Conservation (phyloP, 2,797 vertebrate genomes). For the Hemibagrus guttatus region DNA sequence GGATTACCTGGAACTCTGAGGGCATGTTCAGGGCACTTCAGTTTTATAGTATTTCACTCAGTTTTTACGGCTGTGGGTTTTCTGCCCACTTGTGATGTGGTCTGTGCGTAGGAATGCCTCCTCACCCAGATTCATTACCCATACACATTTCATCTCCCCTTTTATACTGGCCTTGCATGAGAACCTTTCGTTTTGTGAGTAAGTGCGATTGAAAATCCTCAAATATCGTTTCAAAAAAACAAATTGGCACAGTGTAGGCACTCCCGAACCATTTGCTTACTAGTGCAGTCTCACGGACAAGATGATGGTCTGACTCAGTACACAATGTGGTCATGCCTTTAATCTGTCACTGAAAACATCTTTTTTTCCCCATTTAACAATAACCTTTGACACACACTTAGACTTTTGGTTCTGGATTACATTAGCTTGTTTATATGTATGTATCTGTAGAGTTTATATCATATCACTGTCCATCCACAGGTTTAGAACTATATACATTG, state of each 20-base stretch:
- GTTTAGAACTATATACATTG: not conserved
- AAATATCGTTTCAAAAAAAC: not conserved
- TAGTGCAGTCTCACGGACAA: not conserved
- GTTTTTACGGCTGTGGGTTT: constrained; percentile 58
- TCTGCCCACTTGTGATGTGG: constrained; percentile 60
- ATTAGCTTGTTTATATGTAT: not conserved
- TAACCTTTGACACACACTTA: not conserved
- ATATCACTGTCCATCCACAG: not conserved
- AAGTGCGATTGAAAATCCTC: constrained; percentile 7
- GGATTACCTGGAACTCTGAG: constrained; percentile 55
- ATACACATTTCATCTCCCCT: constrained; percentile 47
- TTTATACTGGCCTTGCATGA: constrained; percentile 48
- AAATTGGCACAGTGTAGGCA: not conserved
- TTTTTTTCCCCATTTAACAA: not conserved
- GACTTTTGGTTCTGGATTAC: not conserved
- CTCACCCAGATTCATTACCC: constrained; percentile 48
- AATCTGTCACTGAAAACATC: not conserved
- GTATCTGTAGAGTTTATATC: not conserved
- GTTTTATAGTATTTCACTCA: constrained; percentile 58
- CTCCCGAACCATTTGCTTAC: not conserved
- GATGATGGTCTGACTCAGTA: constrained; percentile 12
- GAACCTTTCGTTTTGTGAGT: constrained; percentile 9
- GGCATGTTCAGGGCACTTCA: constrained; percentile 49
- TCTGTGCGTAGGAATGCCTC: constrained; percentile 59
- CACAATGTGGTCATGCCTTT: not conserved